Evolutionary conservation across 2,797 vertebrate genomes (phyloP).

Genomic region (Epinephelus malabaricus): DNA sequence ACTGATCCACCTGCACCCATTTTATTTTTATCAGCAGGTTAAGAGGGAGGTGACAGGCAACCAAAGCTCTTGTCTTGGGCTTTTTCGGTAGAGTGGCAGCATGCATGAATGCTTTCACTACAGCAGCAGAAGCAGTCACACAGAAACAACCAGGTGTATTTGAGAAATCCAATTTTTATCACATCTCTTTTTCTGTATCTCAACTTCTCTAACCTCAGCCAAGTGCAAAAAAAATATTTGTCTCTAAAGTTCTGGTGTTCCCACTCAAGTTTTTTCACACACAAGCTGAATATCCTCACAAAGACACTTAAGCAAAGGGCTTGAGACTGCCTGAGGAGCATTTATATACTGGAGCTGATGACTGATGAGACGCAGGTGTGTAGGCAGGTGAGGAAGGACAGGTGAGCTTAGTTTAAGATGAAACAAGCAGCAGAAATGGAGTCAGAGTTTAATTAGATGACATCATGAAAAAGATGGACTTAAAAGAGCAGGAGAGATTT

Average conservation of each 20-base stretch:
- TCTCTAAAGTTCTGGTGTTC: background rate
- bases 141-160: background rate
- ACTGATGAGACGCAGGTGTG: background rate
- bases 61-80: no score
- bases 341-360: background rate
- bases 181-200: background rate
- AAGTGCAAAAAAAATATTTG: background rate
- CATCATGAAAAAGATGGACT: background rate
- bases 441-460: no score
- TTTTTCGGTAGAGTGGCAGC: no score
- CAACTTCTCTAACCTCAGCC: background rate
- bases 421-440: background rate
- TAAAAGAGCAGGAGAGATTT: background rate
- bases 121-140: background rate
- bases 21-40: no score
- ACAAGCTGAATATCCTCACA: background rate
- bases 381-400: background rate
- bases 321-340: background rate
- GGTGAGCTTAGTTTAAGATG: no score
- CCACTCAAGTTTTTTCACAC: background rate
- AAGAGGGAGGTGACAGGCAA: no score
- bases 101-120: no score
- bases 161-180: slow-evolving; percentile 1
- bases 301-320: background rate
- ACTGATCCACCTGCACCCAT: no score